A percentile compares a stretch with the other conserved stretches of the same genome.
Evolutionary conservation across 2,888 invertebrate species (phyloP).

Genomic region (Latrodectus elegans): DNA sequence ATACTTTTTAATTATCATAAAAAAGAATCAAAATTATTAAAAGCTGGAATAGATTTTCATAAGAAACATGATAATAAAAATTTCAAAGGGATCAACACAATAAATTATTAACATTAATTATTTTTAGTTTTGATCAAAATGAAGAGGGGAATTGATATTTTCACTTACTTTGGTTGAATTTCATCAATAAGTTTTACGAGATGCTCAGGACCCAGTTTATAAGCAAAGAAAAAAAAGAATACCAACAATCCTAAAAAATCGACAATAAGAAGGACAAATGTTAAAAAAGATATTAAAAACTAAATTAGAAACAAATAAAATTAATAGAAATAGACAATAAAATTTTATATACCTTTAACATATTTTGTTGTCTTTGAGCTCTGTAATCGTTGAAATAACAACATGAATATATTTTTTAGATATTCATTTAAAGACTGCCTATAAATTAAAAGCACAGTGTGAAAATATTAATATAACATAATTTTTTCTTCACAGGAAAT

Average conservation of each 20-base stretch:
- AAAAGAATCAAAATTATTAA: too few species aligned
- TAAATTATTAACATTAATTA: too few species aligned
- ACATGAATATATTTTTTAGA: constrained; percentile 89
- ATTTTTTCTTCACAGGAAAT: too few species aligned
- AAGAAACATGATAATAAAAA: too few species aligned
- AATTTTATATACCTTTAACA: constrained; percentile 80
- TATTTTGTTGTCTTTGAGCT: constrained; percentile 96
- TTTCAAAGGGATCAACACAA: too few species aligned
- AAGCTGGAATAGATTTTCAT: too few species aligned
- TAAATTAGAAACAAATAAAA: not conserved
- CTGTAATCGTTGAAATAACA: constrained; percentile 94
- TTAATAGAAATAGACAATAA: not conserved
- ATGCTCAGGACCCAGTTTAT: constrained; percentile 84
- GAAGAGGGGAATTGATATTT: too few species aligned
- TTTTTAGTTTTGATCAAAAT: too few species aligned
- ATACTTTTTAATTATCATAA: too few species aligned
- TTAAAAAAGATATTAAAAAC: too few species aligned
- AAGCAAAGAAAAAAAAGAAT: constrained; percentile 84
- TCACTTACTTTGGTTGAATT: constrained; percentile 85
- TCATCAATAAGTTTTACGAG: constrained; percentile 87
- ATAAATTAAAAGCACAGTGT: constrained; percentile 72
- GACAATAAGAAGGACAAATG: not conserved
- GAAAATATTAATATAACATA: too few species aligned
- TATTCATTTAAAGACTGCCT: constrained; percentile 84
- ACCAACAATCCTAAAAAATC: constrained; percentile 28